Base-by-base conservation (phyloP, 1,140 invertebrate species). In the Halesus radiatus region DNA sequence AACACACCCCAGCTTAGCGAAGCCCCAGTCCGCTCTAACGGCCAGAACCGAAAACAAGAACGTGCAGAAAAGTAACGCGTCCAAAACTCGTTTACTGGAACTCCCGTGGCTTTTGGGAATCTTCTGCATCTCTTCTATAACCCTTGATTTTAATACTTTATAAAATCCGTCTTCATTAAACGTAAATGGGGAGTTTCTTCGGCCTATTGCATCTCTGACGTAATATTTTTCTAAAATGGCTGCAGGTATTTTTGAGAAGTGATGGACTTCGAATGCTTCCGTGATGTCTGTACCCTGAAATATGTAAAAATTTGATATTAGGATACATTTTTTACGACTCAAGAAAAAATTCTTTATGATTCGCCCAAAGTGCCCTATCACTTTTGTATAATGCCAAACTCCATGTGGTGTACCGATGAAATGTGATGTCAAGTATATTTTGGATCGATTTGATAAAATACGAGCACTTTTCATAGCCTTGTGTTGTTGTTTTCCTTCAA, bases 151-250 rank as follows among this genome's bases (percentile, higher is more conserved):
- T 1, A 95, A 88, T 3, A 91, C 93, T 79, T 86, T 86, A 81
- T 92, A 96, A 86, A 95, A 96, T 8, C 94, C 94, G 83, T 94
- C 89, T 1, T 92, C 87, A 56, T 93, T 84, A 58, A 95, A 94
- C 0, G 94, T 95, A 26, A 93, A 92, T 1, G 92, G 92, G 0
- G 93, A 91, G 80, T 92, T 92, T 79, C 94, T 88, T 0, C 91
- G 89, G 0, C 85, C 86, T 8, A 84, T 84, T 0, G 93, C 92
- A 1, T 92, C 84, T 52, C 90, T 87, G 0, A 94, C 87, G 79
- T 91, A 93, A 84, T 91, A 95, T 83, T 94, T 93, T 3, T 87
- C 84, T 15, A 95, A 84, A 66, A 94, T 83, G 26, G 86, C 87
- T 56, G 89, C 86, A 0, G 93, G 90, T 15, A 85, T 85, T 1